A percentile compares a stretch with the other conserved stretches of the same genome.
Evolutionary conservation across 2,888 invertebrate genomes (phyloP).

Genomic region (Teinopalpus imperialis): DNA sequence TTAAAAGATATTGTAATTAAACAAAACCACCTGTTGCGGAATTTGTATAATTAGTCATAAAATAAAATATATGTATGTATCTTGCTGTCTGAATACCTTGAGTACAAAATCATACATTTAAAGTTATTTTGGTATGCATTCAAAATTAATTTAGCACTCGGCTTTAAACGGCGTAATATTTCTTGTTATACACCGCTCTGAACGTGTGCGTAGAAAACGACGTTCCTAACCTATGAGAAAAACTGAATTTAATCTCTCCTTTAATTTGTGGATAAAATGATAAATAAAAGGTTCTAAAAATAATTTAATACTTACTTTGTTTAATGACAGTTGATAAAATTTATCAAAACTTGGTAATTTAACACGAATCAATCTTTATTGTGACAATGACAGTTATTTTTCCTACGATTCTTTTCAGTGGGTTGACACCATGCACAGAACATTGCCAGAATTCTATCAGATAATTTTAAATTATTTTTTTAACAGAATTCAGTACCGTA

Average conservation of each 20-base stretch:
- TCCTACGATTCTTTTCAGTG: too few relatives aligned
- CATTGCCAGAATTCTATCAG: constrained; percentile 6
- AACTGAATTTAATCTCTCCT: background rate
- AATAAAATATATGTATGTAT: too few relatives aligned
- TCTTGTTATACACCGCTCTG: constrained; percentile 56
- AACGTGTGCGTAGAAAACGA: constrained; percentile 47
- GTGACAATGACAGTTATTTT: constrained; percentile 11
- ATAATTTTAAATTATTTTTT: too few relatives aligned
- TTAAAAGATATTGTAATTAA: too few relatives aligned
- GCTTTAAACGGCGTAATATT: constrained; percentile 54
- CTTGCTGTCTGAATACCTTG: too few relatives aligned
- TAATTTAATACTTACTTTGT: constrained; percentile 3
- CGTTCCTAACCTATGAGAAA: constrained; percentile 13
- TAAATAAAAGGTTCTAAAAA: background rate
- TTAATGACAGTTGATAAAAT: background rate
- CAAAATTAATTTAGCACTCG: constrained; percentile 35
- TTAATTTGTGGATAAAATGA: background rate
- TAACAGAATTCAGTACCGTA: too few relatives aligned
- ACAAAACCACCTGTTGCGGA: too few relatives aligned
- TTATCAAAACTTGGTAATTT: constrained; percentile 12
- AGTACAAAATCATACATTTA: too few relatives aligned
- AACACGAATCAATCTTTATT: background rate
- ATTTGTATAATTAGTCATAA: too few relatives aligned
- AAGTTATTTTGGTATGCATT: constrained; percentile 15
- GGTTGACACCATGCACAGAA: background rate